Conservation (phyloP, 1,140 invertebrate genomes). For the Harlomillsia oculata region DNA sequence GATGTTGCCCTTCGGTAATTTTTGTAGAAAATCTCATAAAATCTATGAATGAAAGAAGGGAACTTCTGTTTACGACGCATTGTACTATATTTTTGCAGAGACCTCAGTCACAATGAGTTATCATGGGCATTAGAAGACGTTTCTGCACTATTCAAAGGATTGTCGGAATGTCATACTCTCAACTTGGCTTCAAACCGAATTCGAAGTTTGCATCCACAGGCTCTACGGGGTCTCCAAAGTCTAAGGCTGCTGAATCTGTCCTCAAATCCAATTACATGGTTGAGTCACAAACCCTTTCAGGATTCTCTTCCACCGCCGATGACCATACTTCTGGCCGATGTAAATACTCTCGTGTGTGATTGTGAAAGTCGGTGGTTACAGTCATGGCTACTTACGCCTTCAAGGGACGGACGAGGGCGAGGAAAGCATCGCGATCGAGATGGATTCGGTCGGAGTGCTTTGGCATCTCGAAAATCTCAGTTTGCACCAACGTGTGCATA, state of each 20-base stretch:
- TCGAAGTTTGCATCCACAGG: slow-evolving; percentile 72
- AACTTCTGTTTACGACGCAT: no score
- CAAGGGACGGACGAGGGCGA: background rate
- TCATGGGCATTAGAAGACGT: slow-evolving; percentile 83
- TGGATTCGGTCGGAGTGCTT: no score
- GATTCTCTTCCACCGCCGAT: slow-evolving; percentile 4
- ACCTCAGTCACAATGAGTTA: slow-evolving; percentile 72
- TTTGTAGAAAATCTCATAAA: no score
- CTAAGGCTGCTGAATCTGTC: slow-evolving; percentile 62
- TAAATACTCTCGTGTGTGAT: slow-evolving; percentile 28
- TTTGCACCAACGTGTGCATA: slow-evolving; percentile 11
- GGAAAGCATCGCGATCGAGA: background rate
- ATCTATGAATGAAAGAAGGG: no score
- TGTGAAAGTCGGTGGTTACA: slow-evolving; percentile 28
- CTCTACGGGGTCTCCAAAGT: slow-evolving; percentile 63
- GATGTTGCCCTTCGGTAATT: no score
- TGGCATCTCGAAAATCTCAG: no score
- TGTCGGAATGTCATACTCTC: slow-evolving; percentile 59
- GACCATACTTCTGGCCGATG: slow-evolving; percentile 14
- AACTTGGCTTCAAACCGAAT: slow-evolving; percentile 72
- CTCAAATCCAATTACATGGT: slow-evolving; percentile 68
- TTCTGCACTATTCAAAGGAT: slow-evolving; percentile 63
- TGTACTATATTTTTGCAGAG: no score
- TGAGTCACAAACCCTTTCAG: slow-evolving; percentile 45
- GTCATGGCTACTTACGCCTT: background rate